Evolutionary conservation across 2,797 vertebrate species (phyloP).

Genomic region (Lateolabrax maculatus): DNA sequence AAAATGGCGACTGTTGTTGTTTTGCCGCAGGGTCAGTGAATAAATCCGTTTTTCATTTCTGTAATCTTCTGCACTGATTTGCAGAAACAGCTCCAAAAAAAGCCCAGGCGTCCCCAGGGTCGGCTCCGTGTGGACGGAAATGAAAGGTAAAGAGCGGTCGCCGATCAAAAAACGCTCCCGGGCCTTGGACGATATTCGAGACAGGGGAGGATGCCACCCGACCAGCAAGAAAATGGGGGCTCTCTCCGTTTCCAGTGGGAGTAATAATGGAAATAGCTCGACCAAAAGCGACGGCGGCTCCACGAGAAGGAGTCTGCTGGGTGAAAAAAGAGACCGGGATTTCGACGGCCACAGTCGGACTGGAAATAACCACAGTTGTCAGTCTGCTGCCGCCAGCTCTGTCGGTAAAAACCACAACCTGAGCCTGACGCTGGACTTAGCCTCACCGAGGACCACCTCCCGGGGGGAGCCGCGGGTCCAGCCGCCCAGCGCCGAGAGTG

Average conservation of each 20-base stretch:
- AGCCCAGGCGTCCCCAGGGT: conserved; percentile 63
- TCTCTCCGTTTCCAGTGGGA: conserved; percentile 87
- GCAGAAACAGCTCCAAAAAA: conserved; percentile 44
- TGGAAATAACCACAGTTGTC: conserved; percentile 89
- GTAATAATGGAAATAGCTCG: conserved; percentile 87
- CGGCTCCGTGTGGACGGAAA: conserved; percentile 77
- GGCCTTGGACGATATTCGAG: conserved; percentile 93
- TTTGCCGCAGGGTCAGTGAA: conserved; percentile 85
- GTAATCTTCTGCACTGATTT: conserved; percentile 46
- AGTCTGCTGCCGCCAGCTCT: conserved; percentile 76
- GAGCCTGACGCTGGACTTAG: conserved; percentile 83
- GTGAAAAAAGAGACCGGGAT: conserved; percentile 90
- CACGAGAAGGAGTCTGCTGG: conserved; percentile 84
- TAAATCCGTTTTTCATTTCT: conserved; percentile 63
- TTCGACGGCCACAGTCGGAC: conserved; percentile 89
- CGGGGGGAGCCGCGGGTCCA: conserved; percentile 83
- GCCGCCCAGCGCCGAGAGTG: conserved; percentile 86
- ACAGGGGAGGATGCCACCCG: conserved; percentile 93
- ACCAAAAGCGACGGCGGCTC: conserved; percentile 84
- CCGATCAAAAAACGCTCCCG: conserved; percentile 97
- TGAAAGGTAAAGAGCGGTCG: conserved; percentile 98
- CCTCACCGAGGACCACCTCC: conserved; percentile 75
- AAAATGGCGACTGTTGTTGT: conserved; percentile 90
- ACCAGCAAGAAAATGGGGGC: conserved; percentile 91
- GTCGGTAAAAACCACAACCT: conserved; percentile 86